Evolutionary conservation across 1,140 invertebrate genomes (phyloP), one percentile per base, ranked within the genome.

Genomic region (Prorops nasuta): DNA sequence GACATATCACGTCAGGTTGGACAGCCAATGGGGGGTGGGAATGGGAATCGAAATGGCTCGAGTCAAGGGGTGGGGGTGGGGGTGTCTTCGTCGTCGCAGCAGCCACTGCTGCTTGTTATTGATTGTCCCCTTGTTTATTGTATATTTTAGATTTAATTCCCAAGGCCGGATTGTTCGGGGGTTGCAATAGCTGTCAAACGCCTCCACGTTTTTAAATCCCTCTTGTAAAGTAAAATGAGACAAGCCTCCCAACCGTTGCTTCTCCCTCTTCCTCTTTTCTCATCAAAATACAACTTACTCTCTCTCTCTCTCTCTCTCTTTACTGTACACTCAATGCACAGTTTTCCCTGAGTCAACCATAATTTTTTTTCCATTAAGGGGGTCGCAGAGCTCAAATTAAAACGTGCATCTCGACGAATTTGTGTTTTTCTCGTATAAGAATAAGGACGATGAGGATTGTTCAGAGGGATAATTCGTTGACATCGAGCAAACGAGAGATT

Each of bases 91-190:
- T n/a, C n/a, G 18, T 15, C 37, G 37, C 49, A n/a, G 15, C 38
- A 3, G 38, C 15, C 42, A 34, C 36, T 47, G 28, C n/a, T n/a
- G 36, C 47, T 43, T 40, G 59, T 73, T 76, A 76, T 76, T 72
- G 73, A 77, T 77, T 77, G 71, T 73, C 65, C 68, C 59, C 73
- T 69, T 74, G 71, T 74, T 74, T 76, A 76, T 76, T 73, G 71
- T 76, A 77, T 76, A 77, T 77, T 76, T 76, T 74, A 74, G 66
- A 76, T 77, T 77, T 76, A 76, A 75, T 77, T 77, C 69, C 58
- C 58, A 63, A 52, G 63, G 49, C 54, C 56, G 57, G 54, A 15
- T 12, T 20, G 54, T 47, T 49, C 58, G 56, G 60, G 51, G 49
- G 60, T 51, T 52, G 71, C 72, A 77, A 77, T 77, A 77, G 72